Percentiles rank a stretch among this genome's conserved stretches.
phyloP scores from a whole-genome alignment of 2,888 invertebrate species.

The Chrysomela aeneicollis region DNA sequence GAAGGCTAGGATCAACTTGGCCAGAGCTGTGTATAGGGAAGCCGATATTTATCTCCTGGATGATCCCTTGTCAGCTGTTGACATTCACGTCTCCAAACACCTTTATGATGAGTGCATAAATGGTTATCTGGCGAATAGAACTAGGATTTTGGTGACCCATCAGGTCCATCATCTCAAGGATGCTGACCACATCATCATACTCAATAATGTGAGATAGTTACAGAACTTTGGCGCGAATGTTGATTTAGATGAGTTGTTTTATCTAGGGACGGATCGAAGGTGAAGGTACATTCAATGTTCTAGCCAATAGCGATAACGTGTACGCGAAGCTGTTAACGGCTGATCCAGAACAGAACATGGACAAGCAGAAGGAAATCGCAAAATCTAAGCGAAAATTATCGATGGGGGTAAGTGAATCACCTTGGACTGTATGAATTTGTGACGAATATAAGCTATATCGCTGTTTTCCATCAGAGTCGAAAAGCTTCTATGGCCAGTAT shows the following conservation, averaged over 20 bases:
- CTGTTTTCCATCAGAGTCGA: slow-evolving; percentile 8
- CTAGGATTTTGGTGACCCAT: slow-evolving; percentile 83
- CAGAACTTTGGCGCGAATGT: not conserved
- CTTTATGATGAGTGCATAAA: slow-evolving; percentile 81
- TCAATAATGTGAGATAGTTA: slow-evolving; percentile 65
- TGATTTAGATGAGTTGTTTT: not conserved
- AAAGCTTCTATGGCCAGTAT: slow-evolving; percentile 49
- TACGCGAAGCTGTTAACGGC: slow-evolving; percentile 62
- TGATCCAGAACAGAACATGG: slow-evolving; percentile 42
- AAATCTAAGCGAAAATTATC: slow-evolving; percentile 1
- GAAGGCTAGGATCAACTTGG: slow-evolving; percentile 76
- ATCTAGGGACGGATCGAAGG: slow-evolving; percentile 61
- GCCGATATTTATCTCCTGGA: slow-evolving; percentile 81
- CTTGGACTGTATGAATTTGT: not conserved
- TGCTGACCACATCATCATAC: slow-evolving; percentile 71
- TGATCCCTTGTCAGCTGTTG: slow-evolving; percentile 81
- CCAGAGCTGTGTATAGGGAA: slow-evolving; percentile 75
- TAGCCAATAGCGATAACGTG: slow-evolving; percentile 61
- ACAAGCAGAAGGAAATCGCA: not conserved
- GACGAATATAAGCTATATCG: not conserved
- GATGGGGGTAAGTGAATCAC: slow-evolving; percentile 9
- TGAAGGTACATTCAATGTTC: slow-evolving; percentile 60
- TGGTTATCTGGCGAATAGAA: slow-evolving; percentile 70
- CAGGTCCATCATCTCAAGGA: slow-evolving; percentile 80
- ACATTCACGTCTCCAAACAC: slow-evolving; percentile 76